These are phyloP conservation scores for Hypothenemus hampei DNA, from an alignment of 1,140 invertebrate genomes.

Conservation along the genomic window DNA sequence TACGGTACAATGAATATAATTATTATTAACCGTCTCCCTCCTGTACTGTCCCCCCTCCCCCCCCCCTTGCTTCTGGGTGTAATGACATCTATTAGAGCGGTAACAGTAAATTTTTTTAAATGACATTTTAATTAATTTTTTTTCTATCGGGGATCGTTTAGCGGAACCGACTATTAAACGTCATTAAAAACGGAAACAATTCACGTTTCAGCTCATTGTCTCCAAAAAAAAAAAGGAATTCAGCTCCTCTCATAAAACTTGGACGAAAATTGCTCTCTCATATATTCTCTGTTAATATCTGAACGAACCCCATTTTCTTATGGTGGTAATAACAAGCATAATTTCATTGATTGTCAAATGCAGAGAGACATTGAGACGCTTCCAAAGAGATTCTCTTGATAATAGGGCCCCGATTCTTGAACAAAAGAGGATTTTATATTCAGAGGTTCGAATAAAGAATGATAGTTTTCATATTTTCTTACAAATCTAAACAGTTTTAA, in stretches of 20 bases:
- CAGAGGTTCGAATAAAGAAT: too few species aligned
- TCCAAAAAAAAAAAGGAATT: too few species aligned
- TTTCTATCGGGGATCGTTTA: constrained; percentile 16
- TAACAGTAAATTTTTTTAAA: constrained; percentile 28
- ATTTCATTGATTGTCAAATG: constrained; percentile 24
- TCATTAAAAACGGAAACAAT: not conserved
- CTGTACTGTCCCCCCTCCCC: too few species aligned
- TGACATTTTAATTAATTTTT: constrained; percentile 25
- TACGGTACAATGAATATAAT: constrained; percentile 45
- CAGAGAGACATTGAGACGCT: constrained; percentile 18
- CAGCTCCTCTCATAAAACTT: not conserved
- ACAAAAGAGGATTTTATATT: not conserved
- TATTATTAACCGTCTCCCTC: constrained; percentile 42
- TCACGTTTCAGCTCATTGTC: not conserved
- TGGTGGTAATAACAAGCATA: constrained; percentile 26
- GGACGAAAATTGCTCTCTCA: constrained; percentile 1
- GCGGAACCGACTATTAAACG: not conserved
- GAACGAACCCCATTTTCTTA: constrained; percentile 3
- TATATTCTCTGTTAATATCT: constrained; percentile 22
- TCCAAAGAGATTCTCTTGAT: not conserved
- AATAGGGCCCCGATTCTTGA: constrained; percentile 4
- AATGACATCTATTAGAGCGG: constrained; percentile 42
- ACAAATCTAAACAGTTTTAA: too few species aligned
- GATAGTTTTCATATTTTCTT: too few species aligned
- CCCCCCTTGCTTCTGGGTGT: too few species aligned